Base-by-base conservation (phyloP, 64 coral and sea anemone species). In the Pocillopora verrucosa region DNA sequence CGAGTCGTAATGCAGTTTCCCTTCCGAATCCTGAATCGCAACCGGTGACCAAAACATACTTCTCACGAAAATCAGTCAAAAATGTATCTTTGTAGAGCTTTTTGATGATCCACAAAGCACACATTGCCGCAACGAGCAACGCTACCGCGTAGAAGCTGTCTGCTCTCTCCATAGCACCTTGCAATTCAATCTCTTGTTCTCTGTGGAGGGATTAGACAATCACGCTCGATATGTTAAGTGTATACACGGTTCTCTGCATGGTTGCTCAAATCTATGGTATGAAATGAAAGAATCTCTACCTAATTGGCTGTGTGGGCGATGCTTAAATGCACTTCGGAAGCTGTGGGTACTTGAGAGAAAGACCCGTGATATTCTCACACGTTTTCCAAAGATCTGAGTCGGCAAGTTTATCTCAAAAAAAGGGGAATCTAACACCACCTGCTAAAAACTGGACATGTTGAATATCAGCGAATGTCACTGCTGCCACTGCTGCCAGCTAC, bases 11-110 rank as follows among this genome's bases (percentile, higher is more conserved):
- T 41, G 91, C 91, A 60, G 86, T 78, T 45, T 61, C 79, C 76
- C 78, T 92, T 16, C 89, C 89, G 36, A 91, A 91, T 15, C 89
- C 89, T 24, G 57, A 59, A 62, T 91, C 89, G 37, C 89, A 92
- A 16, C 91, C 91, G 30, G 91, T 92, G 20, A 92, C 59, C 13
- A 92, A 61, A 26, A 92, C 77, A 37, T 92, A 88, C 65, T 92
- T 92, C 9, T 78, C 17, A 15, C n/a, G 20, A 25, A 92, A 58
- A 4, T 51, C 45, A 3, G 5, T 16, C 30, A 61, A 14, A 61
- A 86, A 34, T 13, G 16, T 36, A n/a, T 80, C 57, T 0, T 58
- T 36, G 57, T 60, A 87, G 13, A 65, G 35, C 34, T 58, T 41
- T 59, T 38, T 89, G 41, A 65, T 76, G 20, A 89, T 34, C 72